Evolutionary conservation across 2,113 vertebrate genomes (phyloP), one percentile per base, ranked within the genome.

Genomic region (Elachura formosa): DNA sequence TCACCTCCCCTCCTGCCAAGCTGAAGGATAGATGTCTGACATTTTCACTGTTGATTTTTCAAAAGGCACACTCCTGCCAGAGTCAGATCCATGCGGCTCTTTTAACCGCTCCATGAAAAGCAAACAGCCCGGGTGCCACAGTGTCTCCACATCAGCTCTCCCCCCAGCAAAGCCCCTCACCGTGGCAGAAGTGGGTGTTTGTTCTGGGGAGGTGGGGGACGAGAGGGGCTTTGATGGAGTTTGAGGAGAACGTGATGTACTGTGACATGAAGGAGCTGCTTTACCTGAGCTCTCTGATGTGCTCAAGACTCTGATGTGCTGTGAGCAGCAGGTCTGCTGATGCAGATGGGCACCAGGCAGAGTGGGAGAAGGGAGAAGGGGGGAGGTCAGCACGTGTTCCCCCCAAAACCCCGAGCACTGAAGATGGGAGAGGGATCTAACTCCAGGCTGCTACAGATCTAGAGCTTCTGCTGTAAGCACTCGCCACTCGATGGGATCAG

Each of bases 381-480:
- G 31, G 5, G 5, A 11, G 6, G 14, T 17, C 10, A 45, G 56
- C 52, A 34, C 0, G 0, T 25, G 29, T 14, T 40, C 14, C 31
- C 28, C 46, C 5, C 24, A 45, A 82, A 77, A 4, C 4, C 18
- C 19, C 12, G 59, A 34, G 24, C 29, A 2, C 0, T 11, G 56
- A 62, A 29, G 68, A 12, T 14, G 24, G 24, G 20, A 49, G 18
- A 55, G 31, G 51, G 38, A 22, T 56, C 41, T 22, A 33, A n/a
- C 22, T 49, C 26, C 55, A 67, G 58, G 28, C 28, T 49, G 29
- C 23, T 34, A 9, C 20, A 46, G 33, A 2, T 55, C 34, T 16
- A 21, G 2, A 74, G 14, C 31, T 40, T 23, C 59, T 55, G 36
- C 45, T 51, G 0, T 2, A 12, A 51, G 52, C 45, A 43, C 25